phyloP scores from a whole-genome alignment of 1,140 invertebrate species.

The Riptortus pedestris region DNA sequence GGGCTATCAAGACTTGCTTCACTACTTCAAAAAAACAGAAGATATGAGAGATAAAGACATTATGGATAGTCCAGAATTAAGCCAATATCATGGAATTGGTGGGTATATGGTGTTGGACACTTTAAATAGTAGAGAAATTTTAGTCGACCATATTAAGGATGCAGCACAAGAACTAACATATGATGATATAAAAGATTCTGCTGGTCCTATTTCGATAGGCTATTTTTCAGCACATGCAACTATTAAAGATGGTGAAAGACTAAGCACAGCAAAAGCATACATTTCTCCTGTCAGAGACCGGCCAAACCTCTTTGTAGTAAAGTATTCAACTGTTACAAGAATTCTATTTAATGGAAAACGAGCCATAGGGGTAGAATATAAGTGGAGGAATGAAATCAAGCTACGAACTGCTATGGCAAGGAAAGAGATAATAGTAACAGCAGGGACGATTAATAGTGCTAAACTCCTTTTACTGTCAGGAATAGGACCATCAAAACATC shows the following conservation, averaged over 20 bases:
- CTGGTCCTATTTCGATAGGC: conserved; percentile 35
- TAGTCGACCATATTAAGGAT: conserved; percentile 36
- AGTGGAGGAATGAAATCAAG: conserved; percentile 50
- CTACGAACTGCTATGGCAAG: conserved; percentile 48
- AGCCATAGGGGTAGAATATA: conserved; percentile 49
- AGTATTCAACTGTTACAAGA: conserved; percentile 45
- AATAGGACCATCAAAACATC: conserved; percentile 39
- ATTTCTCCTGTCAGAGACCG: conserved; percentile 51
- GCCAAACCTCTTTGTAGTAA: conserved; percentile 53
- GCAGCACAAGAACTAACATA: conserved; percentile 49
- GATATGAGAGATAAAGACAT: conserved; percentile 33
- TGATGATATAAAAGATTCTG: conserved; percentile 42
- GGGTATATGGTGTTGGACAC: conserved; percentile 50
- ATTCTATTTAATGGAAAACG: conserved; percentile 45
- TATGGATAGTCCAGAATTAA: conserved; percentile 26
- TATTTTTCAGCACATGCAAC: conserved; percentile 39
- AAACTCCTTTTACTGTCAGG: conserved; percentile 43
- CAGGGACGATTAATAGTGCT: conserved; percentile 36
- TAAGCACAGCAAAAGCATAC: conserved; percentile 45
- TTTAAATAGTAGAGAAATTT: conserved; percentile 34
- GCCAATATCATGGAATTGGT: conserved; percentile 42
- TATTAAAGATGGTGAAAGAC: conserved; percentile 25
- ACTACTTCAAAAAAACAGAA: conserved; percentile 49
- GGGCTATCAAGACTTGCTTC: conserved; percentile 48
- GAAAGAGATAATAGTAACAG: conserved; percentile 49